Evolutionary conservation across 2,888 invertebrate genomes (phyloP).

Genomic region (Hypercompe scribonia): DNA sequence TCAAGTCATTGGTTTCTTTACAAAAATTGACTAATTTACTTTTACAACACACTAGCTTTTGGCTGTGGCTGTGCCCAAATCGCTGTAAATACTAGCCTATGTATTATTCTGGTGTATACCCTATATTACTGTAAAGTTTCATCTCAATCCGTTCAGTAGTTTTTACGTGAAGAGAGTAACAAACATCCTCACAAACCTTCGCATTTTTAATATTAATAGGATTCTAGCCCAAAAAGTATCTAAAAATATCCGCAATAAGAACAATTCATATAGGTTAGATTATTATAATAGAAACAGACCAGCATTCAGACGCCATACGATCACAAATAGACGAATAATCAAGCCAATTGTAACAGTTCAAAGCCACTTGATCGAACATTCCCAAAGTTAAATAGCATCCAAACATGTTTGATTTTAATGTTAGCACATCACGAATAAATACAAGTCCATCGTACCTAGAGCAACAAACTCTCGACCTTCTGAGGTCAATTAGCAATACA

Average conservation of each 20-base stretch:
- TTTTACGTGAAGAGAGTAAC: no score
- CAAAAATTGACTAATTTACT: no score
- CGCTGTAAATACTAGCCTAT: no score
- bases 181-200: no score
- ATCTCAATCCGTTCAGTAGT: no score
- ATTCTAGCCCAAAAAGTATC: not conserved
- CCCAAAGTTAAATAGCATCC: no score
- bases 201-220: no score
- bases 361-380: not conserved
- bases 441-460: not conserved
- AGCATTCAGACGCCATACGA: not conserved
- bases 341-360: not conserved
- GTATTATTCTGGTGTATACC: no score
- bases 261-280: not conserved
- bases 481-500: not conserved
- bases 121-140: no score
- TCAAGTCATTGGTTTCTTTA: no score
- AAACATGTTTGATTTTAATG: not conserved
- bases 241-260: not conserved
- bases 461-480: constrained; percentile 1
- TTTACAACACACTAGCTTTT: no score
- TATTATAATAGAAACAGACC: not conserved
- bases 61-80: no score
- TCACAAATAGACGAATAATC: not conserved
- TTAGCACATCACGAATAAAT: not conserved